Conservation (phyloP, 2,113 vertebrate genomes). For the Picathartes gymnocephalus region DNA sequence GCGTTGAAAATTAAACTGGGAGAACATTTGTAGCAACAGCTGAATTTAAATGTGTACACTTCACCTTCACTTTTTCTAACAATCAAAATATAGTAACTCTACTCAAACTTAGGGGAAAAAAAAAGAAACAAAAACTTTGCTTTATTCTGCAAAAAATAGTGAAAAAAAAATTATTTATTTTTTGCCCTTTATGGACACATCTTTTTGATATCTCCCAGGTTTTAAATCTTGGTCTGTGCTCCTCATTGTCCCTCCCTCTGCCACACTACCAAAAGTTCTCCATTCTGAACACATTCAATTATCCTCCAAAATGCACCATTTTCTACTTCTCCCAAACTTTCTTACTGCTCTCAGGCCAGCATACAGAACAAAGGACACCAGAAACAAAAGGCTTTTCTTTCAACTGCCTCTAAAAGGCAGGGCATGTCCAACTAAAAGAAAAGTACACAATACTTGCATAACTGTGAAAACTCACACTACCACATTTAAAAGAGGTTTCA, state of each 20-base stretch:
- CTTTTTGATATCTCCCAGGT: background rate
- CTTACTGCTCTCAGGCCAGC: background rate
- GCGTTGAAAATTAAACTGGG: background rate
- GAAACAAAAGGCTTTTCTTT: background rate
- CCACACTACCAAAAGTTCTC: background rate
- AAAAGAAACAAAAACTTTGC: background rate
- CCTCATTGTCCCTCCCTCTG: background rate
- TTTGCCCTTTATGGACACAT: accelerated
- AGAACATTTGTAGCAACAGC: background rate
- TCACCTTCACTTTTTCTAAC: background rate
- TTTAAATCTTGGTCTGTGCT: background rate
- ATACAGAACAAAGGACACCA: background rate
- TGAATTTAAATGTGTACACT: background rate
- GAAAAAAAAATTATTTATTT: background rate
- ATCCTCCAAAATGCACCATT: background rate
- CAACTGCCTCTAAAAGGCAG: background rate
- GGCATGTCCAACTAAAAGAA: background rate
- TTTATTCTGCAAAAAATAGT: background rate
- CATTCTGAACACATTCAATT: background rate
- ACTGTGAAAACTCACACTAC: background rate
- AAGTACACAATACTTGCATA: background rate
- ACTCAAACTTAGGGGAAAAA: background rate
- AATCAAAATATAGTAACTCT: background rate
- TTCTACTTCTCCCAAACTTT: background rate
- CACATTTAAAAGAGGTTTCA: background rate